Evolutionary conservation across 2,113 vertebrate genomes (phyloP), one percentile per base, ranked within the genome.

Genomic region (Benitochromis conjunctus): DNA sequence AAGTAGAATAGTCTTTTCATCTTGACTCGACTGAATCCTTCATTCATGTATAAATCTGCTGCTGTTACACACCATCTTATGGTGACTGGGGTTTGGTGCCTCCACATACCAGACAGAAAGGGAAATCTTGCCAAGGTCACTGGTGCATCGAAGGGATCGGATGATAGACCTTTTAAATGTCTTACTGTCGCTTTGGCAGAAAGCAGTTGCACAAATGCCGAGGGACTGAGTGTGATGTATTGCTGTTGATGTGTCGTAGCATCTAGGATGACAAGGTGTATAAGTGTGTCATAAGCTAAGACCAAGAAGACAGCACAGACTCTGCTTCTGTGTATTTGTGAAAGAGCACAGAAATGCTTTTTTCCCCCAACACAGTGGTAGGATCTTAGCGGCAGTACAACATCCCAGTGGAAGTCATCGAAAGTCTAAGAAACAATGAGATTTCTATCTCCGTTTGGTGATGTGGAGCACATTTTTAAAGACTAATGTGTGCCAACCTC

Each of bases 211-310:
- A 66, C 53, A 21, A 1, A 18, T 56, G 29, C 60, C 53, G 66
- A 78, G 7, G 4, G 78, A 4, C 7, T 11, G 36, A 55, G 24
- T 18, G 7, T 76, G 85, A 91, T 82, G 29, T 6, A 80, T 85
- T 12, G 18, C 19, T 38, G 69, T 41, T 21, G 51, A 48, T 46
- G 24, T 21, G 26, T 71, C 43, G 71, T 79, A 83, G 58, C 18
- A 57, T 2, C 16, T 80, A 26, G 43, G 11, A 36, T 36, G 66
- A 84, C 62, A 38, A 7, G 81, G 8, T 10, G 5, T 19, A 41
- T 80, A 90, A 91, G 82, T 58, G 82, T 87, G 82, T 74, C 89
- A 82, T 36, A 62, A 77, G 69, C 7, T 19, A 24, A 79, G 81
- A 62, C 26, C 13, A 7, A 51, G 81, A 80, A 86, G 83, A 91